Base-by-base conservation (phyloP, 2,888 invertebrate species). In the Scaeva pyrastri region DNA sequence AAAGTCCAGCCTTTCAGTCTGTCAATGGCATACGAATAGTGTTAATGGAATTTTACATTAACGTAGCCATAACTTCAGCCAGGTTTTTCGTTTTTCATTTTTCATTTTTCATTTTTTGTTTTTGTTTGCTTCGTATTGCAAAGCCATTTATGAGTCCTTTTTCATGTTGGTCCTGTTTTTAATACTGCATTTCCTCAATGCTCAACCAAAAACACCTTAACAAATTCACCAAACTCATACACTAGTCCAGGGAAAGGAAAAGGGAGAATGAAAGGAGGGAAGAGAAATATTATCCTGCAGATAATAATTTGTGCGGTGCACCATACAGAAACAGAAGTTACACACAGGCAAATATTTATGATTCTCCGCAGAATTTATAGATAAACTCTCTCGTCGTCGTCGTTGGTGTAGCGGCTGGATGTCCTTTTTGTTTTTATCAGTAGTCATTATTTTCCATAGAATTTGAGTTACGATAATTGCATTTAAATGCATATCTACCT, bases 41-140 rank as follows among this genome's bases (percentile, higher is more conserved):
- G 84, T 76, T 80, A 80, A 85, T 85, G 72, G 84, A 85, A 80
- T 72, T 80, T 85, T 72, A 66, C 80, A 85, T 80, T 80, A 85
- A 80, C 76, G 41, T 41, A 39, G 12, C 21, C 23, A 52, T 45
- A 56, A 84, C 60, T 74, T 66, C 8, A 12, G 56, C 23, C 68
- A n/a, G 36, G 26, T 7, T 5, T 5, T 31, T 31, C 31, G 7
- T 31, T n/a, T n/a, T n/a, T n/a, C 6, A 31, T 31, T 31, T 31
- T 31, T 1, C n/a, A n/a, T n/a, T n/a, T n/a, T n/a, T n/a, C n/a
- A n/a, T n/a, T 31, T 31, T 4, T 31, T 31, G 31, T 41, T 31
- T 11, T 43, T 43, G 2, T 43, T 43, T 23, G 12, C 23, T 43
- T 43, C 21, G 1, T 60, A 23, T 14, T 8, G n/a, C 45, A 26